A percentile compares a stretch with the other conserved stretches of the same genome.
Evolutionary conservation across 2,797 vertebrate species (phyloP).

Genomic region (Amblyraja radiata): DNA sequence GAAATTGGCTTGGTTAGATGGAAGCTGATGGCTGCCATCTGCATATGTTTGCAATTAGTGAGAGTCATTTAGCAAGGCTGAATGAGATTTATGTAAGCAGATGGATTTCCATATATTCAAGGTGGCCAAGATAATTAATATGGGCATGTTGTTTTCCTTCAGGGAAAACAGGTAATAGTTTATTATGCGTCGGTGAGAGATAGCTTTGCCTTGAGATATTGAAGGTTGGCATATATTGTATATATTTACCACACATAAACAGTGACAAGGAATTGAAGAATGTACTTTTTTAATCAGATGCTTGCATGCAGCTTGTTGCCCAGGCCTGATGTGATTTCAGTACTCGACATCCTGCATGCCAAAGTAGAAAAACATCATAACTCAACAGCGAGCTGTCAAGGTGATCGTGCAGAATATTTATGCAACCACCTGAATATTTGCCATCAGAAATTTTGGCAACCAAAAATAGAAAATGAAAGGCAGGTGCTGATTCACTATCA

Average conservation of each 20-base stretch:
- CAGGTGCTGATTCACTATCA: no score
- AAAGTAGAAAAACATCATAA: not conserved
- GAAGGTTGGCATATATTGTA: not conserved
- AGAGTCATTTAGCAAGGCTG: slow-evolving; percentile 22
- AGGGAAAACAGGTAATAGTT: slow-evolving; percentile 14
- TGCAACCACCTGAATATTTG: not conserved
- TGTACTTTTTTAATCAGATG: not conserved
- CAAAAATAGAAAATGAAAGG: no score
- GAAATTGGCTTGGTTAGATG: not conserved
- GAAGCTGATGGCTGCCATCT: not conserved
- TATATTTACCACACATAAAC: not conserved
- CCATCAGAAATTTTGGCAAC: not conserved
- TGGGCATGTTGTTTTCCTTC: not conserved
- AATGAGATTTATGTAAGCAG: not conserved
- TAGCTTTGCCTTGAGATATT: not conserved
- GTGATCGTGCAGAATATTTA: not conserved
- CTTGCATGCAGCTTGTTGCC: not conserved
- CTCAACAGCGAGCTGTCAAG: not conserved
- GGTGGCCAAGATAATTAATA: not conserved
- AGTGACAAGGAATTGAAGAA: not conserved
- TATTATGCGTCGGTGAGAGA: not conserved
- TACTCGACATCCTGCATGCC: not conserved
- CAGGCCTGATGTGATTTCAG: not conserved
- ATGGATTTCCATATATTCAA: slow-evolving; percentile 9
- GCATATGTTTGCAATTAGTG: slow-evolving; percentile 20